Base-by-base conservation (phyloP, 2,797 vertebrate species). In the Martes flavigula region DNA sequence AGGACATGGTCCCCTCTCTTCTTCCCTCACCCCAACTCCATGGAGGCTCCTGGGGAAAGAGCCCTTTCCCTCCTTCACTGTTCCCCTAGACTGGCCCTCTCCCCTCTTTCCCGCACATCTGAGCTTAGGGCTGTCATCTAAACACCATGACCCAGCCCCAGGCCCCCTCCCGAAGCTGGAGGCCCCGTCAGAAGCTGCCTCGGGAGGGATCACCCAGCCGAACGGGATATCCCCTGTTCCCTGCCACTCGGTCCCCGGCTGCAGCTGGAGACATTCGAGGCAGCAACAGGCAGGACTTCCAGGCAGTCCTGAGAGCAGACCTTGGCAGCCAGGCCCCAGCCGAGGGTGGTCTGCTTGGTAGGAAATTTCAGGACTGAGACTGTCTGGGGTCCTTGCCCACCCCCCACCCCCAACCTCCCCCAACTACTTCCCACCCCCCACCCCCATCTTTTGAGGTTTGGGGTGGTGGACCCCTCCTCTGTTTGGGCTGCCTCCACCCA, bases 261-360 rank as follows among this genome's bases (percentile, higher is more conserved):
- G 48, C 43, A 75, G 58, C 64, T 56, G 83, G 89, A 79, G 35
- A 70, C 60, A 48, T 48, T 32, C 2, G 10, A 62, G 83, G 72
- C 35, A 68, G 96, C 77, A 75, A 51, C 25, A 48, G 38, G 58
- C 46, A 90, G 89, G 89, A 94, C 91, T 95, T 92, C 46, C 92
- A 18, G 12, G n/a, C 68, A 68, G 12, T 27, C 64, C 70, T 12
- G 51, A 1, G 56, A 86, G 68, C 60, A 40, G 79, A 12, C 48
- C 48, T 78, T 25, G 43, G 84, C 2, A n/a, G n/a, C 89, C 75
- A 48, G 64, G 77, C 62, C n/a, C n/a, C n/a, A n/a, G n/a, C n/a
- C 60, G 0, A n/a, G 91, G n/a, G 96, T 95, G 96, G 84, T 89
- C 96, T 62, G 78, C 62, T 38, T 70, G 62, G 92, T 83, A 96